phyloP scores from a whole-genome alignment of 2,797 vertebrate genomes.

The Sebastes aleutianus region DNA sequence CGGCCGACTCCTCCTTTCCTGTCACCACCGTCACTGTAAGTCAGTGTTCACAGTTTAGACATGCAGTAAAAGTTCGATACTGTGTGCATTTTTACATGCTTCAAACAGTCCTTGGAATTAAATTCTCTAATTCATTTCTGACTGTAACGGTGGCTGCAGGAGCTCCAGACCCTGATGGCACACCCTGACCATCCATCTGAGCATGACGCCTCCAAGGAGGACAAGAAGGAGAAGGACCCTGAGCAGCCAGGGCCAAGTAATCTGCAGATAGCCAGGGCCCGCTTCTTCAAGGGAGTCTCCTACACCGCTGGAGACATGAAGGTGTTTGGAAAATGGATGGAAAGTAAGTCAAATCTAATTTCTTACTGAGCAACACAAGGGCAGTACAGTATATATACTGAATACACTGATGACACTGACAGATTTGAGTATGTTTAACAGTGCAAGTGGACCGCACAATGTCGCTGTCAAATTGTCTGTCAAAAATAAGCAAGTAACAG shows the following conservation, averaged over 20 bases:
- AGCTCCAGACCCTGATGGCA: constrained; percentile 81
- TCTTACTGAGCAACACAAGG: not conserved
- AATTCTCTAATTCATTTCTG: not conserved
- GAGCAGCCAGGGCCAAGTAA: not conserved
- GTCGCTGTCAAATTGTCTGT: not conserved
- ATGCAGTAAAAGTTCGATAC: not conserved
- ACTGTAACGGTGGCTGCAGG: constrained; percentile 53
- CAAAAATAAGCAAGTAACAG: not conserved
- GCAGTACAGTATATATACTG: not conserved
- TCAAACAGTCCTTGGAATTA: not conserved
- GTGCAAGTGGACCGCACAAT: no score
- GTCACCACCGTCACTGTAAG: constrained; percentile 44
- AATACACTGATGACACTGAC: not conserved
- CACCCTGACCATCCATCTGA: constrained; percentile 37
- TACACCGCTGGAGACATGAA: constrained; percentile 92
- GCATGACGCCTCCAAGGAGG: constrained; percentile 6
- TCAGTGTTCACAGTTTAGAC: not conserved
- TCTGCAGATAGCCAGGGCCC: constrained; percentile 29
- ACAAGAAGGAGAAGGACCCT: constrained; percentile 8
- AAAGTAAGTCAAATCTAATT: constrained; percentile 80
- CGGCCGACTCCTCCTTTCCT: not conserved
- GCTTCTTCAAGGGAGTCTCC: constrained; percentile 76
- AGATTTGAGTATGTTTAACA: no score
- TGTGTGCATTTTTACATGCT: not conserved
- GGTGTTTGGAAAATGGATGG: constrained; percentile 87